Base-by-base conservation (phyloP, 2,888 invertebrate species). In the Eremobia ochroleuca region DNA sequence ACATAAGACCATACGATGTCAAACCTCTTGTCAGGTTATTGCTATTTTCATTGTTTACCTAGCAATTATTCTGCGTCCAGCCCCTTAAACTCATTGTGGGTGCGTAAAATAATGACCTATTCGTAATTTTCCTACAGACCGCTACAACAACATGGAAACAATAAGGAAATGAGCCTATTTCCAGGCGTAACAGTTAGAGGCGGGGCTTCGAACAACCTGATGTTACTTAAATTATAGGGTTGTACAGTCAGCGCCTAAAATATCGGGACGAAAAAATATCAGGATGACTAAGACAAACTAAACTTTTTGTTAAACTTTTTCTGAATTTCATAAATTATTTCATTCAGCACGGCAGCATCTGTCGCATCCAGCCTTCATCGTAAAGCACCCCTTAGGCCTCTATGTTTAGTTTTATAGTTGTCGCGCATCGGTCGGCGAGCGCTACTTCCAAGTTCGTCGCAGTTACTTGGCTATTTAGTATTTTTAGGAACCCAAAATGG, bases 141-240 rank as follows among this genome's bases (percentile, higher is more conserved):
- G 11, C n/a, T 3, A 43, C 31, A 18, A 15, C 55, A 76, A 66
- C 34, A 71, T 49, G 61, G 31, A 15, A 58, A 55, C 37, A 71
- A 70, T 73, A 52, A 67, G 83, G 83, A 83, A 83, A 83, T 82
- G 40, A 73, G 59, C 59, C 55, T 61, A 77, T 82, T 82, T 81
- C 86, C 82, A 43, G 5, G 55, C 46, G 15, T 34, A 31, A 68
- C 79, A 46, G 59, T 9, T 34, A 52, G 46, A 40, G 34, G 64
- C 5, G 40, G 25, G 21, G 59, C 37, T 34, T 28, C 11, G 28
- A 3, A 13, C 4, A 28, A 55, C 52, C 67, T 43, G 15, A 11
- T 43, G 65, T 28, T 37, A 67, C 15, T 43, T 49, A 9, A 55
- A 43, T 49, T 37, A 31, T 43, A 59, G 15, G 8, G n/a, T 52